Conservation (phyloP, 2,888 invertebrate genomes). For the Azorinus chamasolen region DNA sequence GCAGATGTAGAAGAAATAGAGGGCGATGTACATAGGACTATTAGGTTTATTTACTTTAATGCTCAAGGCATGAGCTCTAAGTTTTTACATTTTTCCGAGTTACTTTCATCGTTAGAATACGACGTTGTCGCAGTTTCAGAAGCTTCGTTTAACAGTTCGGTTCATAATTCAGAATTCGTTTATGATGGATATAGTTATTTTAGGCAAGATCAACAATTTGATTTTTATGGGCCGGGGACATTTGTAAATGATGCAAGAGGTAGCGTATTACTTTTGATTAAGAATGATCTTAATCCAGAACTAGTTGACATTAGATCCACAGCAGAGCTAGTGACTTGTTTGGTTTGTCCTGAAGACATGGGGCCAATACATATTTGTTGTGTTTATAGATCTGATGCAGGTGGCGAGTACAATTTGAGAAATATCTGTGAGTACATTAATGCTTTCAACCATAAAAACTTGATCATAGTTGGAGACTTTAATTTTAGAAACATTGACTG, state of each 20-base stretch:
- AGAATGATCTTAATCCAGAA: slow-evolving; percentile 4
- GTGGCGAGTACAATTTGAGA: not conserved
- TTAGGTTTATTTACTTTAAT: slow-evolving; percentile 4
- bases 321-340: not conserved
- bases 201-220: slow-evolving; percentile 2
- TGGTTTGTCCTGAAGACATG: not conserved
- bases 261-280: not conserved
- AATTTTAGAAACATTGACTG: not conserved
- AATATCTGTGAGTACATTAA: slow-evolving; percentile 1
- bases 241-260: slow-evolving; percentile 3
- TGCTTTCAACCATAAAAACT: not conserved
- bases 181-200: not conserved
- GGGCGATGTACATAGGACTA: no score
- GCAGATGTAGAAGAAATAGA: not conserved
- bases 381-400: slow-evolving; percentile 1
- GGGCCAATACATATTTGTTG: not conserved
- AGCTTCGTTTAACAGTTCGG: not conserved
- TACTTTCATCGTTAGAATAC: not conserved
- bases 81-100: not conserved
- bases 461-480: slow-evolving; percentile 3
- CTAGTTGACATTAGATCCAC: not conserved
- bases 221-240: not conserved
- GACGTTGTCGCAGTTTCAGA: slow-evolving; percentile 4
- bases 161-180: not conserved
- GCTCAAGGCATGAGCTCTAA: slow-evolving; percentile 8